Evolutionary conservation across 2,113 vertebrate genomes (phyloP).

Genomic region (Rhodinocichla rosea): DNA sequence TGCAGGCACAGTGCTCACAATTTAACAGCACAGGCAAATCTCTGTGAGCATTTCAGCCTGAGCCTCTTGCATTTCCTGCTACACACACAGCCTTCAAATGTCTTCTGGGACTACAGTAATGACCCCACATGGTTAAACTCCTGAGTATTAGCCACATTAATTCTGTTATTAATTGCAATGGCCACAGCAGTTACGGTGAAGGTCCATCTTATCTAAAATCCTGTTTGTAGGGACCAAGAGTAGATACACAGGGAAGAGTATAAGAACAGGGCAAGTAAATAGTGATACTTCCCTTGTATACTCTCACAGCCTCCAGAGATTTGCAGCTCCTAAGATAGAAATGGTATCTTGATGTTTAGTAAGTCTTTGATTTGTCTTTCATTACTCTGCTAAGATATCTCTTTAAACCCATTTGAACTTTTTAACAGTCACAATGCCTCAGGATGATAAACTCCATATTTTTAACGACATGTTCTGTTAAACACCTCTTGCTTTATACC

Average conservation of each 20-base stretch:
- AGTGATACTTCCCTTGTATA: slow-evolving; percentile 54
- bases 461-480: background rate
- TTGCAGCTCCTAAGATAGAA: slow-evolving; percentile 66
- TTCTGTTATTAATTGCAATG: background rate
- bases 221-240: background rate
- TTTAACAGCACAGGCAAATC: background rate
- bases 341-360: slow-evolving; percentile 60
- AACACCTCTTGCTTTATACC: background rate
- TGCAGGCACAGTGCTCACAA: background rate
- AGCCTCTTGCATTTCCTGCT: background rate
- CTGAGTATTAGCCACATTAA: background rate
- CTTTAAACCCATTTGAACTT: background rate
- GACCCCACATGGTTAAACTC: background rate
- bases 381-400: slow-evolving; percentile 8
- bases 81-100: background rate
- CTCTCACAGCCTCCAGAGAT: slow-evolving; percentile 67
- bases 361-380: background rate
- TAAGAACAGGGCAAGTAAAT: slow-evolving; percentile 42
- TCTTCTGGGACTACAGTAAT: background rate
- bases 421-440: background rate
- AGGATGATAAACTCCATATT: background rate
- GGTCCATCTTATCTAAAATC: background rate
- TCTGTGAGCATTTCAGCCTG: background rate
- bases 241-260: background rate
- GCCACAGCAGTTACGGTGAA: background rate